Evolutionary conservation across 2,113 vertebrate species (phyloP).

Genomic region (Rhabdornis inornatus): DNA sequence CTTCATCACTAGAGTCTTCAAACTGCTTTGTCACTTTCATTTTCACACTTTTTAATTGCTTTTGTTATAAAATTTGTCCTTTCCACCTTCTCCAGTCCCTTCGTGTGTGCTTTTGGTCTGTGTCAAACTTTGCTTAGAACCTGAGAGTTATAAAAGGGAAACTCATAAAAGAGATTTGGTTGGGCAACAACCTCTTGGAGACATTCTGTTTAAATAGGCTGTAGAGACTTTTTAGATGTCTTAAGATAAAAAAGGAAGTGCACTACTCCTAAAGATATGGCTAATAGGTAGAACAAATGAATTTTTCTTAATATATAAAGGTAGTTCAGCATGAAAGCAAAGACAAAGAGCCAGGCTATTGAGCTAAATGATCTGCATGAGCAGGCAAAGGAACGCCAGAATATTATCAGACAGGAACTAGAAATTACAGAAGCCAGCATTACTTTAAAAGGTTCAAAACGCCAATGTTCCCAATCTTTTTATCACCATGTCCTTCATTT

Average conservation of each 20-base stretch:
- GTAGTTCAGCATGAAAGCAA: neutral
- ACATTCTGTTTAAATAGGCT: neutral
- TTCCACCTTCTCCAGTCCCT: slow-evolving; percentile 3
- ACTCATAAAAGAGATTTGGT: neutral
- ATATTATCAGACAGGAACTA: neutral
- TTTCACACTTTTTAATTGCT: slow-evolving; percentile 62
- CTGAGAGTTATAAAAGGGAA: neutral
- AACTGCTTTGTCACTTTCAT: slow-evolving; percentile 18
- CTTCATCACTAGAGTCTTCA: slow-evolving; percentile 6
- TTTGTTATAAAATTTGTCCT: slow-evolving; percentile 39
- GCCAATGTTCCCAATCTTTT: neutral
- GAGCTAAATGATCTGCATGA: neutral
- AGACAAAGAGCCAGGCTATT: neutral
- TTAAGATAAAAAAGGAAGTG: neutral
- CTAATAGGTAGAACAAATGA: neutral
- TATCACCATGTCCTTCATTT: neutral
- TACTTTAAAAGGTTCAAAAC: neutral
- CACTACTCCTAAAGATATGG: neutral
- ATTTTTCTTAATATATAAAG: neutral
- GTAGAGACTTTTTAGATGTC: neutral
- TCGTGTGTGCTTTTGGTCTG: neutral
- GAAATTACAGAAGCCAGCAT: neutral
- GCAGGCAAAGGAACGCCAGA: neutral
- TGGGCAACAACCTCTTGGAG: neutral
- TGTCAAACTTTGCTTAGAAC: neutral